Evolutionary conservation across 2,797 vertebrate genomes (phyloP).

Genomic region (Coregonus suidteri): DNA sequence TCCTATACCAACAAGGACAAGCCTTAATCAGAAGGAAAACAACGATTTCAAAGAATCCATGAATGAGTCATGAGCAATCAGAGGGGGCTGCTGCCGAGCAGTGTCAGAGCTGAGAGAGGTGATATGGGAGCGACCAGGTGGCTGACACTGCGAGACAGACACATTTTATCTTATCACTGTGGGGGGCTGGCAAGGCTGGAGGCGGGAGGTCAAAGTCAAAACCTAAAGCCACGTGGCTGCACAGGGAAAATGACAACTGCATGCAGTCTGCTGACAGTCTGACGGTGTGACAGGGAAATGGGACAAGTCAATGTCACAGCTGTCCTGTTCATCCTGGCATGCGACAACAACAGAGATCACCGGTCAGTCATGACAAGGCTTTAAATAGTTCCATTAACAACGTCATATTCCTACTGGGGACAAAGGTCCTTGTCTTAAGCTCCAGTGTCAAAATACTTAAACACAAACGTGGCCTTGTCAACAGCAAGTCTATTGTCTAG

Average conservation of each 20-base stretch:
- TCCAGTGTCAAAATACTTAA: conserved; percentile 25
- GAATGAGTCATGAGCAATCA: conserved; percentile 22
- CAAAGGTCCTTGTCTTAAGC: background rate
- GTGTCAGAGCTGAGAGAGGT: conserved; percentile 21
- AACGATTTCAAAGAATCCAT: background rate
- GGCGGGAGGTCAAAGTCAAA: conserved; percentile 16
- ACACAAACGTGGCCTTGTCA: conserved; percentile 30
- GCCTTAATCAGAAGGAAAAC: background rate
- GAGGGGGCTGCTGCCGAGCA: background rate
- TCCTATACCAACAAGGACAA: background rate
- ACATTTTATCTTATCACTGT: conserved; percentile 50
- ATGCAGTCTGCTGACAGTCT: background rate
- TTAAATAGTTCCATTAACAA: conserved; percentile 21
- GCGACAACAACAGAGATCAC: background rate
- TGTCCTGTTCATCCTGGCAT: conserved; percentile 2
- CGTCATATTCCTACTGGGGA: conserved; percentile 8
- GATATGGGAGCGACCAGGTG: conserved; percentile 21
- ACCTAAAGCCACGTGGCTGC: conserved; percentile 20
- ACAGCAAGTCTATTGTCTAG: conserved; percentile 29
- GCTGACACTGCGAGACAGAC: background rate
- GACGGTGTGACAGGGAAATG: conserved; percentile 13
- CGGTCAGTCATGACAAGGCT: background rate
- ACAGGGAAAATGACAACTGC: background rate
- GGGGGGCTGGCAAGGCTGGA: background rate
- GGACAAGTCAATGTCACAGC: conserved; percentile 28